Evolutionary conservation across 2,888 invertebrate genomes (phyloP).

Genomic region (Mythimna albipuncta): DNA sequence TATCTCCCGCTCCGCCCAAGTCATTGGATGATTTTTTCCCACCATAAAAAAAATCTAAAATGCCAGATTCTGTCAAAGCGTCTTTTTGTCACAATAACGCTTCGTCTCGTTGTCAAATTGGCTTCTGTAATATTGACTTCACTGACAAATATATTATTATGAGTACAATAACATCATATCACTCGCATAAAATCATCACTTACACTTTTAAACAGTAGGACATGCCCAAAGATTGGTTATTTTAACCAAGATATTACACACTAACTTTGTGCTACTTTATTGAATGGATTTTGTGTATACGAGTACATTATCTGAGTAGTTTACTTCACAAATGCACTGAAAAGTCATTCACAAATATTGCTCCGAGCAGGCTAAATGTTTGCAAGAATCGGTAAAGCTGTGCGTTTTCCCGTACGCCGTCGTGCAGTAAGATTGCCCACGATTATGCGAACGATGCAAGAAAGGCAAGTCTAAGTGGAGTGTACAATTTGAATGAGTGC

Average conservation of each 20-base stretch:
- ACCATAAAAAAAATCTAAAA: too few species aligned
- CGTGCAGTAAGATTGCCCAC: conserved; percentile 71
- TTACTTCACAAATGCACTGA: background rate
- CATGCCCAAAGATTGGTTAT: too few species aligned
- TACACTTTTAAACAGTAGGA: background rate
- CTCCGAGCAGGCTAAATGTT: conserved; percentile 40
- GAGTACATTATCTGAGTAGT: background rate
- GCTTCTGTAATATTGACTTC: too few species aligned
- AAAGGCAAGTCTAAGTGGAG: conserved; percentile 76
- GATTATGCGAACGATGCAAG: conserved; percentile 79
- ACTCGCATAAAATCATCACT: too few species aligned
- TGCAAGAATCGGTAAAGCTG: conserved; percentile 54
- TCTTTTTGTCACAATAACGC: too few species aligned
- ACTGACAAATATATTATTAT: background rate
- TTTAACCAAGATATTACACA: background rate
- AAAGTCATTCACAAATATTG: conserved; percentile 35
- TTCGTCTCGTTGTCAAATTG: too few species aligned
- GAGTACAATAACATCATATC: background rate
- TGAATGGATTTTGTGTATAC: background rate
- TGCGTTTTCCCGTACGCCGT: conserved; percentile 46
- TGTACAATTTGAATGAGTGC: conserved; percentile 87
- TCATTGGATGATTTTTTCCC: too few species aligned
- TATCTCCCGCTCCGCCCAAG: too few species aligned
- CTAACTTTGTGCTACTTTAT: background rate
- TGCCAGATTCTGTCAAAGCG: too few species aligned